Evolutionary conservation across 2,888 invertebrate species (phyloP), one percentile per base, ranked within the genome.

Genomic region (Aphidoletes aphidimyza): DNA sequence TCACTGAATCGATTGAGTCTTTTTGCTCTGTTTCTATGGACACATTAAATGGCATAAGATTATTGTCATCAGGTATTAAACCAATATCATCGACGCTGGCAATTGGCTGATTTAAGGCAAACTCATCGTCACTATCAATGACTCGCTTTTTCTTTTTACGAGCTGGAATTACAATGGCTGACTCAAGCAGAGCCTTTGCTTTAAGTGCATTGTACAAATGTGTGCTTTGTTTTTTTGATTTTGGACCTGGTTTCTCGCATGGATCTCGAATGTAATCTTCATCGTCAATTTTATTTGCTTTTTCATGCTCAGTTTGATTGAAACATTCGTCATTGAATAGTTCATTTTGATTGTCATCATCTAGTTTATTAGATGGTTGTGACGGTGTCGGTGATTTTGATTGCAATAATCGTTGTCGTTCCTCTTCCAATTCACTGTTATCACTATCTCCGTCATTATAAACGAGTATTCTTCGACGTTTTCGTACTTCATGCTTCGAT

Each of bases 191-290:
- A 9, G 59, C 85, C 5, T 84, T 83, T 22, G 84, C 84, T 47
- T 85, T 83, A 1, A 85, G 22, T 26, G 84, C 85, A 42, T 85
- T 85, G 36, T 84, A 83, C 17, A 84, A 42, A 78, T 84, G 69
- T 9, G 84, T 85, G 22, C 84, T 85, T 22, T 26, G 37, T 78
- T 84, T 85, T 59, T 85, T 85, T 39, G 84, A 85, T 84, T 85
- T 85, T 22, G 85, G 85, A 37, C 84, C 84, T 0, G 85, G 85
- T 49, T 78, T 83, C 19, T 84, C 84, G 19, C 84, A 83, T 83
- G 36, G 36, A 78, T 78, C 34, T 1, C 36, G 36, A 17, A 78
- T 36, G 5, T 36, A 36, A 36, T 59, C 30, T 26, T 59, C 30
- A 26, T 59, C 30, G 5, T 59, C 59, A 26, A 59, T 2, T 9